phyloP scores from a whole-genome alignment of 2,113 vertebrate genomes.

The Esox niger region DNA sequence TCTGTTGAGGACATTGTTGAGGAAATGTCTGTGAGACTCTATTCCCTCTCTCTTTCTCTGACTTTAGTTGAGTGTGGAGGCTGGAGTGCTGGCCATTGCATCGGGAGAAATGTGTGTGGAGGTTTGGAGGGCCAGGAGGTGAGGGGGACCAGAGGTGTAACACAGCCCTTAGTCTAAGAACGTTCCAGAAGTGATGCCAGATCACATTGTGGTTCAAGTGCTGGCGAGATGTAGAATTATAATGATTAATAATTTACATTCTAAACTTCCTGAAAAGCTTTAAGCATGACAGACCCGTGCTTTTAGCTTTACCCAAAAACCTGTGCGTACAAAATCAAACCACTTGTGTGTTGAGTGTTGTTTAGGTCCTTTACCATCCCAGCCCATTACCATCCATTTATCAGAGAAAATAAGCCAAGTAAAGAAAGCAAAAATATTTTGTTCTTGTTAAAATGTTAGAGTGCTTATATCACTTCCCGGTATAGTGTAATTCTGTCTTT shows the following conservation, averaged over 20 bases:
- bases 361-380: too few species aligned
- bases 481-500: too few species aligned
- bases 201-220: neutral
- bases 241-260: neutral
- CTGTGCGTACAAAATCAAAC: too few species aligned
- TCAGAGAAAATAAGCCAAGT: too few species aligned
- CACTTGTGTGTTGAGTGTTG: too few species aligned
- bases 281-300: neutral
- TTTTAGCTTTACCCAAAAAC: too few species aligned
- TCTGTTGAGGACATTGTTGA: neutral
- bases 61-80: conserved; percentile 80
- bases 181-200: neutral
- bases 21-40: too few species aligned
- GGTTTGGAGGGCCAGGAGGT: conserved; percentile 77
- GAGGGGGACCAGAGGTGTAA: neutral
- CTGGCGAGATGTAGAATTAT: neutral
- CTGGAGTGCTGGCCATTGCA: conserved; percentile 80
- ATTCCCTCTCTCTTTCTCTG: neutral
- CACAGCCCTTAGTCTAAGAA: neutral
- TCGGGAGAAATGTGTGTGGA: conserved; percentile 78
- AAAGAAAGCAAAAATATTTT: too few species aligned
- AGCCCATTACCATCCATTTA: too few species aligned
- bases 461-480: too few species aligned
- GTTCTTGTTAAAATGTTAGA: too few species aligned
- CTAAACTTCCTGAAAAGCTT: neutral